phyloP scores from a whole-genome alignment of 2,888 invertebrate species.

The Parnassius glacialis region DNA sequence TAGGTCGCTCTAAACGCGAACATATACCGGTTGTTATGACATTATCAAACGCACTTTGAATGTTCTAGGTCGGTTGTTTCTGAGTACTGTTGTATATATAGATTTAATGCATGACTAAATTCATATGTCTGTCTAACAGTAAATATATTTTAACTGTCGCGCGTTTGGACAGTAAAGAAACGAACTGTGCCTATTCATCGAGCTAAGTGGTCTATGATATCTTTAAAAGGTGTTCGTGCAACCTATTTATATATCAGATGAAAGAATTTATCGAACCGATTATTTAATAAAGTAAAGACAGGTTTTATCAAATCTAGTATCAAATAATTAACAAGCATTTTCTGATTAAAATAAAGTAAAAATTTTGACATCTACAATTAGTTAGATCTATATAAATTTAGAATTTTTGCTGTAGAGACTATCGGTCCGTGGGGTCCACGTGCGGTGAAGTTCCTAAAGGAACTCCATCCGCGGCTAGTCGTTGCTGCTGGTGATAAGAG shows the following conservation, averaged over 20 bases:
- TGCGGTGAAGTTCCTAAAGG: too few relatives aligned
- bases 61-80: not conserved
- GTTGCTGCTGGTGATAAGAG: too few relatives aligned
- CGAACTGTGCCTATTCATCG: not conserved
- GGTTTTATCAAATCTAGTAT: slow-evolving; percentile 4
- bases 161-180: not conserved
- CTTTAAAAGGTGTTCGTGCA: slow-evolving; percentile 5
- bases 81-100: not conserved
- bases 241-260: slow-evolving; percentile 2
- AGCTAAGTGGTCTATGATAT: not conserved
- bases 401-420: too few relatives aligned
- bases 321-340: slow-evolving; percentile 10
- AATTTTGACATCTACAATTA: too few relatives aligned
- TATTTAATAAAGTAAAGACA: slow-evolving; percentile 13
- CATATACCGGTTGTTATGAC: not conserved
- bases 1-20: not conserved
- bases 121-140: not conserved
- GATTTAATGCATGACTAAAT: not conserved
- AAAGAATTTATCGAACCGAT: slow-evolving; percentile 6
- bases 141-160: not conserved
- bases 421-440: too few relatives aligned
- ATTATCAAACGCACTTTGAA: not conserved
- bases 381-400: too few relatives aligned
- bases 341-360: not conserved
- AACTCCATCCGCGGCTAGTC: too few relatives aligned